Base-by-base conservation (phyloP, 2,113 vertebrate species). In the Macquaria australasica region DNA sequence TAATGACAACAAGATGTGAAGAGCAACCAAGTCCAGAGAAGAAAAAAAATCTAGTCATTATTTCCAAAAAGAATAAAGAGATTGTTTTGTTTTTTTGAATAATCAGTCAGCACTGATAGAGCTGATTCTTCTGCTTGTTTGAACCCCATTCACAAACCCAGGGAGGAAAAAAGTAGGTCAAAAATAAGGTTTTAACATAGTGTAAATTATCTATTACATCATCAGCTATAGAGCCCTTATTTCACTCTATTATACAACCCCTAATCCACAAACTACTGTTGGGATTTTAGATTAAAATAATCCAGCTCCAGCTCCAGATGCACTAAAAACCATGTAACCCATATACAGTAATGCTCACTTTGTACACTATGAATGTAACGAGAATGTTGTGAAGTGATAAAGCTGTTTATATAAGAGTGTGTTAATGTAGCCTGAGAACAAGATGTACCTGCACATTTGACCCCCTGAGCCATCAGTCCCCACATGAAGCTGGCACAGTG, bases 401-500 rank as follows among this genome's bases (percentile, higher is more conserved):
- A 55, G 5, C n/a, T 8, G 58, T 85, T 87, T 87, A 89, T 75
- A 64, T 81, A 77, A 84, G 43, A 56, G 10, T 21, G 21, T 56
- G 28, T 72, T 69, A 56, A 53, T 64, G 63, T 3, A 6, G 41
- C 21, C 4, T 48, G 16, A 41, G 67, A 82, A 72, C 23, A 59
- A 62, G 45, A 82, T 87, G 94, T 96, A 99, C 98, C 98, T 97
- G 98, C 95, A 95, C 98, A 99, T 95, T 99, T 99, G 90, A 99
- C 97, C 94, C 98, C 98, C 95, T 99, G 98, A 96, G 98, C 98
- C 92, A 99, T 98, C 84, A 99, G 97, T 83, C 98, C 98, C 98
- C 98, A 99, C 98, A 99, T 99, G 91, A 99, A 99, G 94, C 97
- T 99, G 95, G 98, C 98, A 87, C 98, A 99, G 95, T 99, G 99